Percentiles rank a stretch among this genome's conserved stretches.
Evolutionary conservation across 2,113 vertebrate genomes (phyloP).

Genomic region (Tenebrosternarchus preto): DNA sequence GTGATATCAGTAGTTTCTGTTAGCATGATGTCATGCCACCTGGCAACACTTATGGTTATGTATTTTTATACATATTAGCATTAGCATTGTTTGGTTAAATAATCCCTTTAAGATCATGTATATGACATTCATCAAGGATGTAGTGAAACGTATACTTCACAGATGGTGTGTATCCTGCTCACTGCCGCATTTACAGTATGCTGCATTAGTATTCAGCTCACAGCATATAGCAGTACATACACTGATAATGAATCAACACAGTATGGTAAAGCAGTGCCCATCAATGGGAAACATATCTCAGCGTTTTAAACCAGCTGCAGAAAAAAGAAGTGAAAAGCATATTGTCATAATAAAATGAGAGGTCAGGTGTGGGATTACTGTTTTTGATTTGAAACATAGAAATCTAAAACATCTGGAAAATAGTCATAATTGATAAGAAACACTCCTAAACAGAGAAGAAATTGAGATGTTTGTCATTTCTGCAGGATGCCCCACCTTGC

Average conservation of each 20-base stretch:
- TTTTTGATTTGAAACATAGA: neutral
- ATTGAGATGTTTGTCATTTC: neutral
- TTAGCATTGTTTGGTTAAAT: neutral
- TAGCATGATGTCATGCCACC: neutral
- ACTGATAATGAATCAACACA: neutral
- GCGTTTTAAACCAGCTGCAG: neutral
- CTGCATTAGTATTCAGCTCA: constrained; percentile 25
- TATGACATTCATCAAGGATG: neutral
- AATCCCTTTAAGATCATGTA: neutral
- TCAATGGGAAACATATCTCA: neutral
- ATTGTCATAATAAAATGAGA: neutral
- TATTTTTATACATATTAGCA: neutral
- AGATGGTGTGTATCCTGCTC: neutral
- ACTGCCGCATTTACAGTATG: neutral
- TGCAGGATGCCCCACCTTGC: no score
- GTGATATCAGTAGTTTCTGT: neutral
- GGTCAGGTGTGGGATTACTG: neutral
- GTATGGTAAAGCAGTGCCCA: neutral
- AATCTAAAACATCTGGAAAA: neutral
- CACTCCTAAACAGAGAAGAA: neutral
- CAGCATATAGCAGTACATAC: neutral
- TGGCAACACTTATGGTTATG: no score
- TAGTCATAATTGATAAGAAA: neutral
- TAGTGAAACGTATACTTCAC: neutral
- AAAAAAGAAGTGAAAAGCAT: neutral